Evolutionary conservation across 2,888 invertebrate species (phyloP).

Genomic region (Tiliacea aurago): DNA sequence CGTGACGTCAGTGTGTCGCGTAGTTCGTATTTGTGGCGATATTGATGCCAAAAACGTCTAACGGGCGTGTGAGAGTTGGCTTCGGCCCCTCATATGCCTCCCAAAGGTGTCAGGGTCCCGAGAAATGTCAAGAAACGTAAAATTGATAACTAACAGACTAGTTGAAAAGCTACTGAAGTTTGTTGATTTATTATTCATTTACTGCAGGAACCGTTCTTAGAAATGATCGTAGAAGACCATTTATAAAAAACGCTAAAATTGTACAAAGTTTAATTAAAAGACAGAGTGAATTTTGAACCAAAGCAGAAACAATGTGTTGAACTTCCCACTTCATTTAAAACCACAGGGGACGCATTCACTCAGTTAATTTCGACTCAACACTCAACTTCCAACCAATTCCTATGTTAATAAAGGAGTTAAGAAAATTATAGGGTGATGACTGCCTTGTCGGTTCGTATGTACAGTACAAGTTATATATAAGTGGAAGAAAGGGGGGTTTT

Average conservation of each 20-base stretch:
- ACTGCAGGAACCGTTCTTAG: background rate
- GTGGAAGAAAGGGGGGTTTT: background rate
- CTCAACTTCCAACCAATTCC: slow-evolving; percentile 57
- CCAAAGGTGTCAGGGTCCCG: too few relatives aligned
- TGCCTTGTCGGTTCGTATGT: slow-evolving; percentile 26
- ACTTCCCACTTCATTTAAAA: slow-evolving; percentile 56
- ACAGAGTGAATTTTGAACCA: slow-evolving; percentile 17
- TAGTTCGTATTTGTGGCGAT: too few relatives aligned
- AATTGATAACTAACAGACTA: background rate
- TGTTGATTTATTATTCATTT: background rate
- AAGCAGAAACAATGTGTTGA: slow-evolving; percentile 43
- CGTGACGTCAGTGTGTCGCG: too few relatives aligned
- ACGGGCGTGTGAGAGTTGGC: too few relatives aligned
- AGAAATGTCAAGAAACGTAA: too few relatives aligned
- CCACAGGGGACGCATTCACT: slow-evolving; percentile 54
- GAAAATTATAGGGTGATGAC: slow-evolving; percentile 55
- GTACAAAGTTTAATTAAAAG: slow-evolving; percentile 7
- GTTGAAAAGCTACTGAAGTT: background rate
- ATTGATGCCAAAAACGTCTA: too few relatives aligned
- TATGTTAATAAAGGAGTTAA: slow-evolving; percentile 59
- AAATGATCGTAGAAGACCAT: background rate
- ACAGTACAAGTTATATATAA: slow-evolving; percentile 8
- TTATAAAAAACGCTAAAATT: background rate
- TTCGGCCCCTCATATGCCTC: too few relatives aligned
- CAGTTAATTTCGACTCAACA: slow-evolving; percentile 58